Conservation (phyloP, 2,797 vertebrate genomes). For the Macropodus opercularis region DNA sequence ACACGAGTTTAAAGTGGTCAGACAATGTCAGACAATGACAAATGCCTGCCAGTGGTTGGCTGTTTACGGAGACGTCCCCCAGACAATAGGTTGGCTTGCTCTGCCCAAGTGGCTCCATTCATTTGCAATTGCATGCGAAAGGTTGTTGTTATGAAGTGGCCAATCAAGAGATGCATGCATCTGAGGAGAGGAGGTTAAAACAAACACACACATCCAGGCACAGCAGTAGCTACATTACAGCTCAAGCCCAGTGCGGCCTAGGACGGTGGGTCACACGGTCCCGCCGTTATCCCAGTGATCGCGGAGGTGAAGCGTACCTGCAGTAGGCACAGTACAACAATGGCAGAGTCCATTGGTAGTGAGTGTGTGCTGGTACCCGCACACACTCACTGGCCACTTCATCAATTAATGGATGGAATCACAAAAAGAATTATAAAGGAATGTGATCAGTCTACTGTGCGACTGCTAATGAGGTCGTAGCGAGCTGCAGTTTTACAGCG, state of each 20-base stretch:
- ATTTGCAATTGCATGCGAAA: slow-evolving; percentile 67
- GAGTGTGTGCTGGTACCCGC: too few relatives aligned
- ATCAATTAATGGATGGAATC: too few relatives aligned
- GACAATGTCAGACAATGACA: slow-evolving; percentile 76
- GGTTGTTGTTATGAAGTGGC: slow-evolving; percentile 66
- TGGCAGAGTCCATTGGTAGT: too few relatives aligned
- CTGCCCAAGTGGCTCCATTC: slow-evolving; percentile 60
- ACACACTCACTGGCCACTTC: too few relatives aligned
- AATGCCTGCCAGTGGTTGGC: slow-evolving; percentile 50
- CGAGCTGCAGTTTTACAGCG: too few relatives aligned
- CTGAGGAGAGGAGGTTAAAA: slow-evolving; percentile 33
- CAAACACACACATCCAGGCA: slow-evolving; percentile 23
- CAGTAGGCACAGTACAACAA: slow-evolving; percentile 16
- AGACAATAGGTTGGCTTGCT: slow-evolving; percentile 59
- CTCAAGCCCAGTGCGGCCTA: slow-evolving; percentile 68
- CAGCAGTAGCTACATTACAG: slow-evolving; percentile 53
- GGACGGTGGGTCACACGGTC: slow-evolving; percentile 80
- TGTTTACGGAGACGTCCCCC: slow-evolving; percentile 65
- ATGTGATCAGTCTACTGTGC: too few relatives aligned
- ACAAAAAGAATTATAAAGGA: too few relatives aligned
- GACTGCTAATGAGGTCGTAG: too few relatives aligned
- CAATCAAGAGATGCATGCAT: slow-evolving; percentile 64
- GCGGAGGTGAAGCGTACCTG: slow-evolving; percentile 56
- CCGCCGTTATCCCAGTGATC: slow-evolving; percentile 65
- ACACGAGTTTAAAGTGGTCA: slow-evolving; percentile 59